Evolutionary conservation across 2,888 invertebrate genomes (phyloP).

Genomic region (Nasonia oneida): DNA sequence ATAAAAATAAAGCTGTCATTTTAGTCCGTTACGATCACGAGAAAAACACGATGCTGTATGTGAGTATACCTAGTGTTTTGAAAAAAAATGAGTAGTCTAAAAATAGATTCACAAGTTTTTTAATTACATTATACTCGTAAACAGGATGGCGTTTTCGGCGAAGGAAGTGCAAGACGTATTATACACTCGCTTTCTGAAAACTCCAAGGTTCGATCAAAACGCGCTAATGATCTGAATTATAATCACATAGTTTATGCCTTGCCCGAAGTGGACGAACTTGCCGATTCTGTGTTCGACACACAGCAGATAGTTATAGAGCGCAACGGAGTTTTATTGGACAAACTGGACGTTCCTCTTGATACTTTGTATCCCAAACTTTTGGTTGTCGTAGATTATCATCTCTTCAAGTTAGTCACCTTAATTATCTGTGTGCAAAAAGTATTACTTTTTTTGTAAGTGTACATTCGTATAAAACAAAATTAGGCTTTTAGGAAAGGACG

Average conservation of each 20-base stretch:
- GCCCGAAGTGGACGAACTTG: background rate
- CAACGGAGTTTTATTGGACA: background rate
- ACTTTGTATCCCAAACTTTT: slow-evolving; percentile 36
- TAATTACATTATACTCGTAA: background rate
- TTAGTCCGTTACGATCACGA: background rate
- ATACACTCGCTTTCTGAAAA: background rate
- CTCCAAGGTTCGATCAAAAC: background rate
- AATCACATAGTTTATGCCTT: background rate
- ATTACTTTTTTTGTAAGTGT: background rate
- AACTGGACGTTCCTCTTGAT: slow-evolving; percentile 12
- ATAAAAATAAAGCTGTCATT: slow-evolving; percentile 37
- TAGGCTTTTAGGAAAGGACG: background rate
- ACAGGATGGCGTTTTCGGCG: slow-evolving; percentile 33
- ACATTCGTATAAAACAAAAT: background rate
- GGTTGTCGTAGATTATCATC: slow-evolving; percentile 30
- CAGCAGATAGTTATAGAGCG: slow-evolving; percentile 6
- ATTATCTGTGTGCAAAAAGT: background rate
- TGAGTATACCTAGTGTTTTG: background rate
- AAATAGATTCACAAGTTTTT: background rate
- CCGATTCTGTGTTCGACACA: background rate
- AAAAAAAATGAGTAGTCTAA: background rate
- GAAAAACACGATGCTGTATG: background rate
- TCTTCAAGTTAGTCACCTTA: slow-evolving; percentile 15
- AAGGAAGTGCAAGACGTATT: slow-evolving; percentile 9
- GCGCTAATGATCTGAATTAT: background rate